Percentiles rank a stretch among this genome's conserved stretches.
Conservation (phyloP, 2,113 vertebrate genomes). For the Carollia perspicillata region DNA sequence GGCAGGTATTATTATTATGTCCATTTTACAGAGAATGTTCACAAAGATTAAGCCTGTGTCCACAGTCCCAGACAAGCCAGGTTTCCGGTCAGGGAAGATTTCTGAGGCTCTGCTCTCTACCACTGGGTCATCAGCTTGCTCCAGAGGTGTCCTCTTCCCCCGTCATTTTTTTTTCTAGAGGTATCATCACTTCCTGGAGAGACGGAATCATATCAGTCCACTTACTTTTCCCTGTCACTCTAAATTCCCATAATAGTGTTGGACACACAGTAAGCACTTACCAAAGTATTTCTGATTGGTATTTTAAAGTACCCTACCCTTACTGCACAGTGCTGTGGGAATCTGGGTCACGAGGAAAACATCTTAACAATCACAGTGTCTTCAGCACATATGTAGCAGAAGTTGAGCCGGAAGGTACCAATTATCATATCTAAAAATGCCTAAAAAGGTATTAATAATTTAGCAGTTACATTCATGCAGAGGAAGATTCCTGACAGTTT, state of each 20-base stretch:
- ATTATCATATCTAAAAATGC: conserved; percentile 65
- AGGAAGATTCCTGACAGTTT: neutral
- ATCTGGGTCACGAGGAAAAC: conserved; percentile 49
- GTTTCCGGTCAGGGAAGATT: neutral
- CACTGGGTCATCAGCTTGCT: neutral
- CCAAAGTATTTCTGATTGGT: conserved; percentile 26
- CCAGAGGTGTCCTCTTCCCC: neutral
- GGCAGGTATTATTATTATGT: neutral
- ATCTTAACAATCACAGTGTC: neutral
- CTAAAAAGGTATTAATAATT: conserved; percentile 52
- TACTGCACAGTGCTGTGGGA: neutral
- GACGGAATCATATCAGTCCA: neutral
- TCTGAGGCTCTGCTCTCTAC: neutral
- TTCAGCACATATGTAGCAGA: neutral
- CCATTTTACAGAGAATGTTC: neutral
- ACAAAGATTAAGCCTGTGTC: neutral
- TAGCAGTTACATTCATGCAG: neutral
- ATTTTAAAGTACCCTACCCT: neutral
- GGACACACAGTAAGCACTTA: neutral
- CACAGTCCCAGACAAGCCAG: neutral
- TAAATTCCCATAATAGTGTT: neutral
- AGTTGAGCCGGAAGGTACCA: conserved; percentile 35
- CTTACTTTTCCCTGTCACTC: neutral
- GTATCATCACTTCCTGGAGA: neutral
- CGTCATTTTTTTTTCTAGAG: neutral